Evolutionary conservation across 1,140 invertebrate species (phyloP), one percentile per base, ranked within the genome.

Genomic region (Trichomalopsis sarcophagae): DNA sequence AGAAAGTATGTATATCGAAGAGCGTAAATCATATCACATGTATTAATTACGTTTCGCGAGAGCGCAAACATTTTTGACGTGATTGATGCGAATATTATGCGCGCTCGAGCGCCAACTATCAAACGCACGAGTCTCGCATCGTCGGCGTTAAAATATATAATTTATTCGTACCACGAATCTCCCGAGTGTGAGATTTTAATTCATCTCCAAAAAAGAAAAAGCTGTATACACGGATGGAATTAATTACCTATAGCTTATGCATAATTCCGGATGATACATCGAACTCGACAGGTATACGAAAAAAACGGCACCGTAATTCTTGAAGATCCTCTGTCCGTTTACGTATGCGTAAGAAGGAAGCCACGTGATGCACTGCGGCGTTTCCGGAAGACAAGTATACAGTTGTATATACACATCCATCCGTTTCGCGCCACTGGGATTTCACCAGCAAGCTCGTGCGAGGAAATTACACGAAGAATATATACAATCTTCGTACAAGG

Each of bases 301-400:
- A 62, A 55, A 79, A 68, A 40, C 50, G 17, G 55, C 30, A n/a
- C 11, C 33, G 36, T 79, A 79, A 79, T 68, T 79, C 30, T 66
- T 10, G 1, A 23, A 77, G 47, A 78, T 66, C 77, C 13, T 66
- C 36, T n/a, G 23, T 40, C 33, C n/a, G 55, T 62, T 79, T 79
- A 68, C 50, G 55, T 50, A 68, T 79, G 17, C 40, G 55, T 36
- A 30, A 79, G 30, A 33, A 66, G 30, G 33, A 33, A 21, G 50
- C 50, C 50, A 21, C 17, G 50, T 55, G 17, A 55, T 55, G 11
- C 13, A 55, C 50, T 62, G 55, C 6, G 17, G 7, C 40, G 40
- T n/a, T n/a, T 62, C 21, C 55, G 55, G 55, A 62, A 62, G 4
- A 50, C 47, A 17, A 50, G 47, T 44, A 50, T 50, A 50, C 13